phyloP scores from a whole-genome alignment of 2,797 vertebrate genomes.

The Selene dorsalis region DNA sequence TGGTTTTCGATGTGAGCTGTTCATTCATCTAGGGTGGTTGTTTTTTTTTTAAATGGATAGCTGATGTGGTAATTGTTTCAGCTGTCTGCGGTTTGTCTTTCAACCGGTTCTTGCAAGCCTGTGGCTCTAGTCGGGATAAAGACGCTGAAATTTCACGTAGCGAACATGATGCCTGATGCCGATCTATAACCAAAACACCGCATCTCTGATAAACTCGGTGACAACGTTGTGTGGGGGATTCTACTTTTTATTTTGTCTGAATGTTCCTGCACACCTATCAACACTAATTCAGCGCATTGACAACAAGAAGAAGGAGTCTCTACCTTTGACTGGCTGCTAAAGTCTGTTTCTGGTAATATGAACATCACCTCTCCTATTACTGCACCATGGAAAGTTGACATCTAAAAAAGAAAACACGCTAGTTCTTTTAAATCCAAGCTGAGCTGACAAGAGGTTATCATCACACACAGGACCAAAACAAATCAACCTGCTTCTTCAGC shows the following conservation, averaged over 20 bases:
- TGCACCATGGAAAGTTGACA: constrained; percentile 36
- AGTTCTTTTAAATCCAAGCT: constrained; percentile 14
- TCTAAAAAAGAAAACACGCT: constrained; percentile 28
- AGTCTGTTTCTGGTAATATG: constrained; percentile 20
- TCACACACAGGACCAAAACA: constrained; percentile 55
- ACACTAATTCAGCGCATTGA: background rate
- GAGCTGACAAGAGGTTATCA: constrained; percentile 52
- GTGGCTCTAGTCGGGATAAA: background rate
- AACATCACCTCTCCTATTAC: constrained; percentile 19
- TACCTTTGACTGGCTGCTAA: background rate
- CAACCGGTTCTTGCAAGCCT: background rate
- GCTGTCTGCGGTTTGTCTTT: background rate
- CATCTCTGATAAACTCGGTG: background rate
- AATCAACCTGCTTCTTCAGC: constrained; percentile 55
- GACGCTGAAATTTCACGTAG: background rate
- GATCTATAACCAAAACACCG: background rate
- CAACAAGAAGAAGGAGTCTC: background rate
- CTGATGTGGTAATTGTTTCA: background rate
- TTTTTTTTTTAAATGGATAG: background rate
- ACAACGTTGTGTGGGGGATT: background rate
- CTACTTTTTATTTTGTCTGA: background rate
- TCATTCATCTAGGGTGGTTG: background rate
- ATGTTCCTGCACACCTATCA: background rate
- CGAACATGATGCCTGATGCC: background rate
- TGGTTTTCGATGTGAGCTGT: background rate